phyloP scores from a whole-genome alignment of 1,140 invertebrate genomes.

The Dreissena polymorpha region DNA sequence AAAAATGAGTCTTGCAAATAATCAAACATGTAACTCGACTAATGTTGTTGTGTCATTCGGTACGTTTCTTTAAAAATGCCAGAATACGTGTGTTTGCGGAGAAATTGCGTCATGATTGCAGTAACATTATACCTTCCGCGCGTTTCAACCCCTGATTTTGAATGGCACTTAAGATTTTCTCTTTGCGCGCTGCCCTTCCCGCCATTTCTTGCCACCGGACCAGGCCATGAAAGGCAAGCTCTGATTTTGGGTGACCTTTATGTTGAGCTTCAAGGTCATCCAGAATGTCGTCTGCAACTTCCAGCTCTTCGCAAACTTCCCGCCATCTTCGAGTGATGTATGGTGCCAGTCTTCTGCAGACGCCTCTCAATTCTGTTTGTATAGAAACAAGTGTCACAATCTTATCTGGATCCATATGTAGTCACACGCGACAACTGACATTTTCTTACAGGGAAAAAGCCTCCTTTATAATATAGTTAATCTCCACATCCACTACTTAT shows the following conservation, averaged over 20 bases:
- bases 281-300: slow-evolving; percentile 22
- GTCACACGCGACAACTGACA: too few species aligned
- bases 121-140: slow-evolving; percentile 25
- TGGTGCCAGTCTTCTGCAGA: slow-evolving; percentile 32
- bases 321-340: slow-evolving; percentile 45
- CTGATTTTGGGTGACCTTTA: slow-evolving; percentile 5
- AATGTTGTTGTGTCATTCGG: too few species aligned
- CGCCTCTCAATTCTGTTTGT: slow-evolving; percentile 23
- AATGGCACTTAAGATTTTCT: slow-evolving; percentile 13
- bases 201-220: slow-evolving; percentile 39
- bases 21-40: too few species aligned
- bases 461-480: too few species aligned
- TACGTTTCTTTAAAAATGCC: too few species aligned
- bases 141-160: slow-evolving; percentile 16
- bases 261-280: slow-evolving; percentile 21
- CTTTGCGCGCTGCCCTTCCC: slow-evolving; percentile 5
- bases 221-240: slow-evolving; percentile 29
- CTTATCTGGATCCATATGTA: neutral
- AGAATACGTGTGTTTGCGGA: too few species aligned
- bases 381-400: neutral
- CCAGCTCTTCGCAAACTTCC: slow-evolving; percentile 40
- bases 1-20: too few species aligned
- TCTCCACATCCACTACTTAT: too few species aligned
- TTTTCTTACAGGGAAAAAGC: too few species aligned
- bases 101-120: neutral